Conservation (phyloP, 2,113 vertebrate genomes). For the Cheirogaleus medius region DNA sequence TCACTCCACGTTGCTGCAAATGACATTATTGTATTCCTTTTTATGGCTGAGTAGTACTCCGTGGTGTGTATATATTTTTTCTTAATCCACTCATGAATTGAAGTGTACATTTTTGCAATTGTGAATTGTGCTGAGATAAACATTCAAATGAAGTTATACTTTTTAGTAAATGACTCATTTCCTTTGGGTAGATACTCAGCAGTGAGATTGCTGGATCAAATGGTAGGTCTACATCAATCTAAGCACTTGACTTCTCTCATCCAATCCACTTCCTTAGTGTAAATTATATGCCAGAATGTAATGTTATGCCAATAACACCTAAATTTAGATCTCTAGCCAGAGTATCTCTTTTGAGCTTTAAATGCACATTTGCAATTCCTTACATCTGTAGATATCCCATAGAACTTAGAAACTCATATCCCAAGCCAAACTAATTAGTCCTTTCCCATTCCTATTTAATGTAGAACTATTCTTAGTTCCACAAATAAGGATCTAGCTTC, state of each 20-base stretch:
- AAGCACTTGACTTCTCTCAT: background rate
- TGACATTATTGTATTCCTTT: too few relatives aligned
- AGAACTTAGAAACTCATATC: background rate
- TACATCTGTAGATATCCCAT: background rate
- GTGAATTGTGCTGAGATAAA: too few relatives aligned
- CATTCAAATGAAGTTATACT: too few relatives aligned
- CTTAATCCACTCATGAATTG: too few relatives aligned
- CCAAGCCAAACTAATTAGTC: background rate
- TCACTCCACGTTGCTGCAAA: too few relatives aligned
- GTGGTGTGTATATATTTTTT: too few relatives aligned
- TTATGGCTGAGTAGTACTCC: too few relatives aligned
- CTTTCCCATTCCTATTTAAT: background rate
- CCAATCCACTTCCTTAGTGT: background rate
- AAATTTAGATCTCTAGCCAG: background rate
- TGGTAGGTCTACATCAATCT: background rate
- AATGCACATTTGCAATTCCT: background rate
- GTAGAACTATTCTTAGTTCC: background rate
- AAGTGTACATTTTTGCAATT: too few relatives aligned
- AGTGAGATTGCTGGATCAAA: too few relatives aligned
- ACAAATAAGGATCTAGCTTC: background rate
- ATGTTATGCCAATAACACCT: accelerated
- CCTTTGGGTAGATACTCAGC: too few relatives aligned
- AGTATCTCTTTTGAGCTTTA: background rate
- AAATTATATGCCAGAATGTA: background rate
- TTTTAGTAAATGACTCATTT: too few relatives aligned